A percentile compares a stretch with the other conserved stretches of the same genome.
Evolutionary conservation across 2,888 invertebrate species (phyloP).

Genomic region (Mimachlamys varia): DNA sequence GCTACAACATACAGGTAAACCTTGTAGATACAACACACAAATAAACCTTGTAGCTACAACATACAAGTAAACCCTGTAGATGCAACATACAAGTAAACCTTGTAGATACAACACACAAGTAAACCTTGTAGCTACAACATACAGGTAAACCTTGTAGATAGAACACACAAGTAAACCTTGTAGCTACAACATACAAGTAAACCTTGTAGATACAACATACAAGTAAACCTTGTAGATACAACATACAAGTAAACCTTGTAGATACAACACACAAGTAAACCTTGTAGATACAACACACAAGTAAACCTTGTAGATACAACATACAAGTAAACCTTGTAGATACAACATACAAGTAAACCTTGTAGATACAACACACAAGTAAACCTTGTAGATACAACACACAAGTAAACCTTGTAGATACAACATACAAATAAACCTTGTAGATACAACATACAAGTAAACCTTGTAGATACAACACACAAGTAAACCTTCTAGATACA

Average conservation of each 20-base stretch:
- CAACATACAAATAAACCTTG: constrained; percentile 82
- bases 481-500: constrained; percentile 83
- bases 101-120: too few species aligned
- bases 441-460: constrained; percentile 83
- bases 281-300: too few species aligned
- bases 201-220: not conserved
- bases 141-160: not conserved
- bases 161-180: constrained; percentile 82
- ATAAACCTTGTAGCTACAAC: constrained; percentile 86
- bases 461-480: not conserved
- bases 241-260: constrained; percentile 4
- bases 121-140: constrained; percentile 88
- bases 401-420: not conserved
- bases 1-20: constrained; percentile 80
- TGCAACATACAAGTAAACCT: too few species aligned
- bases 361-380: too few species aligned
- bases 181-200: constrained; percentile 83
- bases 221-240: constrained; percentile 86
- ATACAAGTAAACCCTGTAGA: not conserved
- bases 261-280: too few species aligned
- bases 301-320: constrained; percentile 89
- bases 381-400: constrained; percentile 88
- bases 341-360: too few species aligned
- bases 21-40: not conserved
- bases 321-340: not conserved